Evolutionary conservation across 2,797 vertebrate species (phyloP), one percentile per base, ranked within the genome.

Genomic region (Gallinago nigripennis): DNA sequence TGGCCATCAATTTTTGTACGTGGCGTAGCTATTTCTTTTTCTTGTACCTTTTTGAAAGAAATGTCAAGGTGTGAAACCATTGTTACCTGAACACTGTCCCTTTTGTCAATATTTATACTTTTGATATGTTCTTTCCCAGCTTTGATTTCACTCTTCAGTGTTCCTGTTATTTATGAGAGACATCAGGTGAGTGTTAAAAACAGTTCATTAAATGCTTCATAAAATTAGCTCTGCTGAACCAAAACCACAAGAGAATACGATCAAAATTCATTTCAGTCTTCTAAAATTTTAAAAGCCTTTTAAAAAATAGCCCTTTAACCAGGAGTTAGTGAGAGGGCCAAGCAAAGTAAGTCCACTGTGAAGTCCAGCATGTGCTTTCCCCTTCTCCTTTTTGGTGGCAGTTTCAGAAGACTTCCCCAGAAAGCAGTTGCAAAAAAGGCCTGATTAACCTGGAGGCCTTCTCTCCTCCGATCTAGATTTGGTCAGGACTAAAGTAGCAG

Each of bases 131-230:
- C 64, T 75, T 79, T 97, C 95, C 64, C 97, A 99, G 99, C 98
- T 97, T 98, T 99, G 98, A 96, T 99, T 83, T 98, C 97, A 9
- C 98, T 98, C 75, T 99, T 99, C 98, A 99, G 98, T 95, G 98
- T 98, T 98, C 99, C 99, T 79, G 98, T 99, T 96, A 91, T 99
- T 98, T 99, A 99, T 94, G 99, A 99, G 97, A 99, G 99, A 87
- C 99, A 99, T 97, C 99, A 99, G 99, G 99, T 99, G 94, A 93
- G 96, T 82, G 18, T 92, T 56, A 16, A 73, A 61, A 20, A 24
- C 8, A 50, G 21, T 56, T 64, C 13, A 13, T 70, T 66, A 56
- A 68, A 46, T 24, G 31, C 33, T 75, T 39, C 7, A 12, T 69
- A 8, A 60, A 82, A 75, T 30, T 1, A 27, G 6, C 17, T 83